Conservation (phyloP, 2,113 vertebrate genomes). For the Pelmatolapia mariae region DNA sequence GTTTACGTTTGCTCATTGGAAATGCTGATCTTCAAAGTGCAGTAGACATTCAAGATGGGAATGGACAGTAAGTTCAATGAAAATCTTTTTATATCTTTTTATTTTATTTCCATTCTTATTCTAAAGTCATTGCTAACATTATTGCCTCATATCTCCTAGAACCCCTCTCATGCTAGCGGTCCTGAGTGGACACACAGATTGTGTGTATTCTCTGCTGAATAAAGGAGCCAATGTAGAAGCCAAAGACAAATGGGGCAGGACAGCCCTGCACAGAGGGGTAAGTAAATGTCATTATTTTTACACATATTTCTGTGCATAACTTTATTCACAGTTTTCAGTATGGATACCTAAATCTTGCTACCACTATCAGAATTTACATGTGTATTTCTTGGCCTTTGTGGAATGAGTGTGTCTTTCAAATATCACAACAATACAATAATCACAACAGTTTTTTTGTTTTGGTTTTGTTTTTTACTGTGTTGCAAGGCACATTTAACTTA, state of each 20-base stretch:
- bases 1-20: conserved; percentile 92
- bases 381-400: neutral
- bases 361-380: neutral
- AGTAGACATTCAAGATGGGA: conserved; percentile 94
- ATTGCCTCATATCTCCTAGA: conserved; percentile 58
- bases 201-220: conserved; percentile 92
- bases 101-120: neutral
- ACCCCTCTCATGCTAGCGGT: conserved; percentile 96
- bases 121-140: neutral
- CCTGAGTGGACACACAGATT: conserved; percentile 95
- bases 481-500: neutral
- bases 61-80: conserved; percentile 87
- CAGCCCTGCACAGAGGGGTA: conserved; percentile 93
- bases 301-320: neutral
- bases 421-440: neutral
- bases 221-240: conserved; percentile 94
- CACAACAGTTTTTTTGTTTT: neutral
- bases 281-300: conserved; percentile 34
- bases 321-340: neutral
- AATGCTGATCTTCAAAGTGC: conserved; percentile 91
- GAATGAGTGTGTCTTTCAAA: neutral
- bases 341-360: neutral
- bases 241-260: conserved; percentile 96
- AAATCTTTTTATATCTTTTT: neutral
- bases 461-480: neutral